Evolutionary conservation across 2,113 vertebrate genomes (phyloP).

Genomic region (Triplophysa dalaica): DNA sequence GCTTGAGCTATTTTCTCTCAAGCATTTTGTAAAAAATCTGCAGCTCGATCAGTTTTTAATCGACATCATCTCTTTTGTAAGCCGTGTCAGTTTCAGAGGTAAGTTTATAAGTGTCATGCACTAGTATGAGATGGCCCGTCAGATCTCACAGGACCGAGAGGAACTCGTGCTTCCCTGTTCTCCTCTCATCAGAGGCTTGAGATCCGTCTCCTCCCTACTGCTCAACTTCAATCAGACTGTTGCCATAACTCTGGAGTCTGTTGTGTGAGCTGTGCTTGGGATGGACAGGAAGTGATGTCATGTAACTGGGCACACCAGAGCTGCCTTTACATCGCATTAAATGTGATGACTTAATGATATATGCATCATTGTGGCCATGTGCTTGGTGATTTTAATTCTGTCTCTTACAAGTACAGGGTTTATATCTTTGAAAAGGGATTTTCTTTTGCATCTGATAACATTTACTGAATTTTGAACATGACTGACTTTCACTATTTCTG

Average conservation of each 20-base stretch:
- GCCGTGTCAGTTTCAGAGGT: not conserved
- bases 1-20: constrained; percentile 71
- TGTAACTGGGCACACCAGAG: constrained; percentile 6
- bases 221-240: not conserved
- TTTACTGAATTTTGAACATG: constrained; percentile 54
- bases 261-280: not conserved
- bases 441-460: constrained; percentile 34
- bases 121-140: not conserved
- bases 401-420: constrained; percentile 27
- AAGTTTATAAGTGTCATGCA: not conserved
- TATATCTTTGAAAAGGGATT: constrained; percentile 51
- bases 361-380: constrained; percentile 50
- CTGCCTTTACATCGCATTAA: constrained; percentile 19
- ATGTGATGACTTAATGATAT: constrained; percentile 7
- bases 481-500: constrained; percentile 49
- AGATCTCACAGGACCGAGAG: not conserved
- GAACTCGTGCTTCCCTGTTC: not conserved
- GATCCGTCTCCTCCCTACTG: not conserved
- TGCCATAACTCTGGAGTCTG: not conserved
- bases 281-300: not conserved
- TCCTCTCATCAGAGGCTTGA: not conserved
- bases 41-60: not conserved
- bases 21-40: not conserved
- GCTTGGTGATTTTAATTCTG: constrained; percentile 33
- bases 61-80: constrained; percentile 26